Evolutionary conservation across 1,140 invertebrate species (phyloP).

Genomic region (Leucophenga varia): DNA sequence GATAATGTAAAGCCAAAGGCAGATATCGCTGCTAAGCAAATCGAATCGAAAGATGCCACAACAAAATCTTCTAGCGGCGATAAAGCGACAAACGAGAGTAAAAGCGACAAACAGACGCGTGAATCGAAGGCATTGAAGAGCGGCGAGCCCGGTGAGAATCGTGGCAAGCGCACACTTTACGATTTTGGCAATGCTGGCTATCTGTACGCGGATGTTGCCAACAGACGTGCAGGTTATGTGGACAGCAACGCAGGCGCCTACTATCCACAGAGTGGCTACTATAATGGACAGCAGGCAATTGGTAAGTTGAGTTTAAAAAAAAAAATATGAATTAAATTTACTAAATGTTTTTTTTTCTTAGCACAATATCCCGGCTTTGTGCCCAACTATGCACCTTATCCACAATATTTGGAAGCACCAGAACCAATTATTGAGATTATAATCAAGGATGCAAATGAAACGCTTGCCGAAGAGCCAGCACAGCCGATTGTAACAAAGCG

Average conservation of each 20-base stretch:
- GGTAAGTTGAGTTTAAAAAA: constrained; percentile 19
- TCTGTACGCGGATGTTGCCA: constrained; percentile 43
- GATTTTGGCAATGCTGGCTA: constrained; percentile 47
- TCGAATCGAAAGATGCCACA: no score
- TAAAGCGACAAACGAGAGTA: no score
- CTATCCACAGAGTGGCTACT: constrained; percentile 39
- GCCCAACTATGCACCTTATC: constrained; percentile 40
- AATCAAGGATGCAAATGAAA: constrained; percentile 84
- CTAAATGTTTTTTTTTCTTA: no score
- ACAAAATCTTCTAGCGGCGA: no score
- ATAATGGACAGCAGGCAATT: constrained; percentile 42
- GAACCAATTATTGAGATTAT: constrained; percentile 91
- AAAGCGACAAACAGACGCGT: constrained; percentile 3
- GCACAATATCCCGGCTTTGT: constrained; percentile 40
- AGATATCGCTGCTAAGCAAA: no score
- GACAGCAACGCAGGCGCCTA: constrained; percentile 24
- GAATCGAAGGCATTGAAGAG: constrained; percentile 35
- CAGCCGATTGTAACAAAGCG: constrained; percentile 59
- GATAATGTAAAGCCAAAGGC: no score
- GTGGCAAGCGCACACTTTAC: constrained; percentile 48
- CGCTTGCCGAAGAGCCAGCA: constrained; percentile 68
- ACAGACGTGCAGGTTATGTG: constrained; percentile 37
- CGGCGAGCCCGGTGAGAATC: constrained; percentile 33
- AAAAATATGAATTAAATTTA: neutral
- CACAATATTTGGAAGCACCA: constrained; percentile 73